Evolutionary conservation across 2,888 invertebrate species (phyloP), one percentile per base, ranked within the genome.

Genomic region (Saturnia japonica): DNA sequence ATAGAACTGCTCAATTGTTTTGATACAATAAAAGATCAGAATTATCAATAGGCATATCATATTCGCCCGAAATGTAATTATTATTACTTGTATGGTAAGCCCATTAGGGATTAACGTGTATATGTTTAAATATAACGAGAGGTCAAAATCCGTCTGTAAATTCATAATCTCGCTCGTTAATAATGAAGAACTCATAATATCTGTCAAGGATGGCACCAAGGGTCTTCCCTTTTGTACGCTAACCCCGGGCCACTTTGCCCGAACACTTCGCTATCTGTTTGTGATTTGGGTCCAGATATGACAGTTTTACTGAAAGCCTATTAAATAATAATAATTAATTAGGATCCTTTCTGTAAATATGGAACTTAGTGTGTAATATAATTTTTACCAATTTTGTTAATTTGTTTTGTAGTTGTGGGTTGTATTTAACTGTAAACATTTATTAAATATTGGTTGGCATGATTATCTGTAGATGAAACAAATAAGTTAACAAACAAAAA

Each of bases 271-370:
- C 71, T 69, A 71, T 74, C 74, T 78, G 78, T 74, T 74, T 74
- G 74, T 78, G 76, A 78, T 77, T 74, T 74, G 76, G 78, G 78
- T 78, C 74, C 68, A 72, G 69, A 71, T 69, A 70, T 71, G 74
- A 76, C 76, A 72, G 74, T 72, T 76, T 74, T 28, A 67, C 70
- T 69, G 72, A 62, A 67, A 51, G 22, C 45, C 71, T 42, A 71
- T 71, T 71, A 71, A 71, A 71, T 71, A 62, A 68, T 68, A 51
- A 70, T 70, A 70, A 70, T 70, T 70, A 54, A 70, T 64, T 64
- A 19, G 64, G 64, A n/a, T n/a, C n/a, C 40, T 34, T 40, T 19
- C 4, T 11, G 64, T n/a, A 40, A 64, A 40, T 40, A n/a, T n/a
- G 1, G 40, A 19, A 9, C n/a, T 64, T 64, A 40, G 34, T 57